Evolutionary conservation across 2,797 vertebrate species (phyloP), one percentile per base, ranked within the genome.

Genomic region (Mormyrus proboscirostris): DNA sequence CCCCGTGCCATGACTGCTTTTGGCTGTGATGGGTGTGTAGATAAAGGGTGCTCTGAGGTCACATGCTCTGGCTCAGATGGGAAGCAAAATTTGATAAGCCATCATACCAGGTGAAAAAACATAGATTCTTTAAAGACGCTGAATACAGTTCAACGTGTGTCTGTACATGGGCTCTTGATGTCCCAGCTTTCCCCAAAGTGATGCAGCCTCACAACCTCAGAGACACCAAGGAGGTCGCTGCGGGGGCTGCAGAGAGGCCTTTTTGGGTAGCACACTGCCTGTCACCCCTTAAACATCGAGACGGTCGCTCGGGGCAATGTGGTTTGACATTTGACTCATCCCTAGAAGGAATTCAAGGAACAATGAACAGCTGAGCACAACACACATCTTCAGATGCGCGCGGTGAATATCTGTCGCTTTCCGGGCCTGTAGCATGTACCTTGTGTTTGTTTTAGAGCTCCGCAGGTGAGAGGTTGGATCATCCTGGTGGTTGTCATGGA

Each of bases 1-100:
- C 0, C 95, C 84, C 92, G 51, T 16, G 94, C 93, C 19, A 92
- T 95, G 9, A 95, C 95, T 88, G 87, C 94, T 22, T 88, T 2
- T 0, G 94, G 95, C 91, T 94, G 93, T 16, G 29, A 50, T 33
- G 14, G 14, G 29, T 10, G 50, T 38, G 25, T 16, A 41, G 50
- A 57, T 55, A 29, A 86, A 41, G 25, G 9, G 25, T 38, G 16
- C 29, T 33, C 50, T 3, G 29, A 86, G 33, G 49, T 41, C 6
- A 53, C 29, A 14, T 33, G 3, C 51, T 57, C 50, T 16, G 79
- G 19, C 7, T 44, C 44, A 44, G 44, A 83, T 83, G 41, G 38
- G 69, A 76, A 33, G 33, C n/a, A 69, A 33, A 14, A 69, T 69
- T 69, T 69, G 62, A 69, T 29, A 69, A 69, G 4, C 65, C 25